Conservation (phyloP, 2,888 invertebrate genomes). For the Lypha dubia region DNA sequence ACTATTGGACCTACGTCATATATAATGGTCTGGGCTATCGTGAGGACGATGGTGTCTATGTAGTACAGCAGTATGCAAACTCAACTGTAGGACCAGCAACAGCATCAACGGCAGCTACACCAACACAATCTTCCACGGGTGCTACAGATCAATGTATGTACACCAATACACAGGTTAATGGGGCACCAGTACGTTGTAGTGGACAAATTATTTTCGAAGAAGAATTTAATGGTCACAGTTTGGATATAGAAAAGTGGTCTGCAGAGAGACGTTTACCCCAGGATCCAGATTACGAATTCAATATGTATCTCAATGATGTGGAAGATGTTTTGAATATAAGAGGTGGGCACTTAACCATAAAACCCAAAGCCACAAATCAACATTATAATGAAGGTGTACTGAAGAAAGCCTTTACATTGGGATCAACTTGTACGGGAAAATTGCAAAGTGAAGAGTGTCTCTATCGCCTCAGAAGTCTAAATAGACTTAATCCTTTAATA, state of each 20-base stretch:
- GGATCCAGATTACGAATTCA: slow-evolving; percentile 80
- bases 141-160: not conserved
- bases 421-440: slow-evolving; percentile 78
- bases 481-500: slow-evolving; percentile 87
- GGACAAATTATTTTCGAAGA: slow-evolving; percentile 80
- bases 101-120: not conserved
- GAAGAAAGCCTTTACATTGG: slow-evolving; percentile 74
- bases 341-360: slow-evolving; percentile 75
- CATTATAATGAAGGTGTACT: slow-evolving; percentile 63
- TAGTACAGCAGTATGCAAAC: slow-evolving; percentile 75
- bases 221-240: slow-evolving; percentile 75
- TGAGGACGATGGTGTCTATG: slow-evolving; percentile 82
- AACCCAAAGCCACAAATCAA: slow-evolving; percentile 74
- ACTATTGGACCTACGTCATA: slow-evolving; percentile 90
- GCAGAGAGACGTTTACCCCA: slow-evolving; percentile 79
- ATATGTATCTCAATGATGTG: slow-evolving; percentile 74
- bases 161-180: slow-evolving; percentile 64
- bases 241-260: slow-evolving; percentile 78
- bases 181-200: slow-evolving; percentile 75
- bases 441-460: slow-evolving; percentile 77
- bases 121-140: not conserved
- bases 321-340: slow-evolving; percentile 73
- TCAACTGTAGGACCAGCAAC: not conserved
- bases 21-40: slow-evolving; percentile 88
- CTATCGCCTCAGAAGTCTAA: slow-evolving; percentile 64